Conservation (phyloP, 2,797 vertebrate species). For the Falco cherrug region DNA sequence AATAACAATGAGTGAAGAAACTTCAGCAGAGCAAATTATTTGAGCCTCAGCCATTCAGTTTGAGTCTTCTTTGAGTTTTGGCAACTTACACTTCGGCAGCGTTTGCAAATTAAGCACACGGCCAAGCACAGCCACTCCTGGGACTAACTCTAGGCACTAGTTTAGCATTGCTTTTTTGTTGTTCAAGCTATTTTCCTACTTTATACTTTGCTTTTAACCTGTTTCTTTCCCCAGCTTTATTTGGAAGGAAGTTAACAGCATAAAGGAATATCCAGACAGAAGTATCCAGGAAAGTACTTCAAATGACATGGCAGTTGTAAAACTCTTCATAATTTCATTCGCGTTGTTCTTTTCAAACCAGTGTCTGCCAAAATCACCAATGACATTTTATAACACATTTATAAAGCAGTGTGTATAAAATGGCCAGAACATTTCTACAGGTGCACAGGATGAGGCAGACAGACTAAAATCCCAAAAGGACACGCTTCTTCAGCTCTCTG, state of each 20-base stretch:
- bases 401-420: neutral
- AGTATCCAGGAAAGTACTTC: neutral
- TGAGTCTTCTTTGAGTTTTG: conserved; percentile 38
- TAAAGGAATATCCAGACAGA: neutral
- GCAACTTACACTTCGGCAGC: neutral
- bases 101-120: conserved; percentile 10
- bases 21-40: neutral
- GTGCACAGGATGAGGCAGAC: neutral
- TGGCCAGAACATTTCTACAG: neutral
- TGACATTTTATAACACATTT: neutral
- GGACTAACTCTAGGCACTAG: neutral
- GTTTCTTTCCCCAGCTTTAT: neutral
- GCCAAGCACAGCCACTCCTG: neutral
- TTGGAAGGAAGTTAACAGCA: neutral
- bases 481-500: neutral
- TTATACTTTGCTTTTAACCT: neutral
- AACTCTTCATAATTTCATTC: neutral
- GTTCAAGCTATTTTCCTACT: neutral
- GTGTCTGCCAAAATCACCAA: neutral
- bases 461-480: conserved; percentile 6
- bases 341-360: neutral
- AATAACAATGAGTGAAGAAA: neutral
- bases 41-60: neutral
- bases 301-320: neutral
- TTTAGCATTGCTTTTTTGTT: conserved; percentile 6